Evolutionary conservation across 2,797 vertebrate species (phyloP).

Genomic region (Ptychobarbus kaznakovi): DNA sequence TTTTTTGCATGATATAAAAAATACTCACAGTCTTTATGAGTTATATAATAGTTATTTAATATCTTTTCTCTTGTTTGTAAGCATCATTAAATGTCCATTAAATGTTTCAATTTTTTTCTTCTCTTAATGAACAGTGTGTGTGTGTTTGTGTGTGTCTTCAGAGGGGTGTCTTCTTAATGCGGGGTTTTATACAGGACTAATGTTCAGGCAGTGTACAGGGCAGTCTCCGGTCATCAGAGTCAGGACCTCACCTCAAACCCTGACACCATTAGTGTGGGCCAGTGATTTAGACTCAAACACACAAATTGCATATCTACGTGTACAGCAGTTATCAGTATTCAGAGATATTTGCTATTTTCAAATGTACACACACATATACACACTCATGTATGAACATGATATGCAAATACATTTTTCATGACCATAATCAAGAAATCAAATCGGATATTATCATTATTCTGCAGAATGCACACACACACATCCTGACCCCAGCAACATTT

Average conservation of each 20-base stretch:
- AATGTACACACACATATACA: neutral
- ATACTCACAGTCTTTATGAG: neutral
- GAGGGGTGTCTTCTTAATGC: conserved; percentile 16
- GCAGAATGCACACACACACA: conserved; percentile 26
- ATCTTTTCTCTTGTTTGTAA: conserved; percentile 12
- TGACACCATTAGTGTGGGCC: conserved; percentile 27
- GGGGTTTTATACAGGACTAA: conserved; percentile 13
- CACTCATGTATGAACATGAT: neutral
- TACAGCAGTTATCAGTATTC: neutral
- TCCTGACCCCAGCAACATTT: conserved; percentile 60
- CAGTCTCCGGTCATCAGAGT: conserved; percentile 5
- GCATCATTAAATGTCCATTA: conserved; percentile 25
- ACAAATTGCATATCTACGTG: neutral
- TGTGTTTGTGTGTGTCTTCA: conserved; percentile 15
- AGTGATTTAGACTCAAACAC: conserved; percentile 1
- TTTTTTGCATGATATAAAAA: neutral
- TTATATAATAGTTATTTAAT: conserved; percentile 11
- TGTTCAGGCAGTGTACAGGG: conserved; percentile 24
- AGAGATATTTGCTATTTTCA: neutral
- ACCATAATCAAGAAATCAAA: neutral
- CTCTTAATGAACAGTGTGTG: conserved; percentile 6
- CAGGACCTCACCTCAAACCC: conserved; percentile 13
- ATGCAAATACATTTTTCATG: conserved; percentile 16
- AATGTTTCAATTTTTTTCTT: conserved; percentile 4
- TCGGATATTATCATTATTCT: conserved; percentile 8